Evolutionary conservation across 2,797 vertebrate species (phyloP).

Genomic region (Antrozous pallidus): DNA sequence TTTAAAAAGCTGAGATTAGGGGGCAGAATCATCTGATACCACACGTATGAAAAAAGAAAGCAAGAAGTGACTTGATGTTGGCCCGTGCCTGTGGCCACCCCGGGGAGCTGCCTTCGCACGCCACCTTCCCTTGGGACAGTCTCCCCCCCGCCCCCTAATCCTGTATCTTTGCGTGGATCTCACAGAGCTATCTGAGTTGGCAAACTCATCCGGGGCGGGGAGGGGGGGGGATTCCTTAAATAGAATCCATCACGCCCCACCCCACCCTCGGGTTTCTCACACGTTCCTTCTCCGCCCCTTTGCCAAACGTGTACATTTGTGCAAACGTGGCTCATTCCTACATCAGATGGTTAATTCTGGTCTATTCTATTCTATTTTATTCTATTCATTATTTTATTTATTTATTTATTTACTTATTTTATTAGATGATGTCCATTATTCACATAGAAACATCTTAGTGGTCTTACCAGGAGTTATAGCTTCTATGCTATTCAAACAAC

Average conservation of each 20-base stretch:
- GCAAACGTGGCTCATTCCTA: neutral
- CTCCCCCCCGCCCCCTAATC: slow-evolving; percentile 15
- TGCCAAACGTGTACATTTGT: neutral
- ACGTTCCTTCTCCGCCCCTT: neutral
- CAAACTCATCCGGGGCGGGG: neutral
- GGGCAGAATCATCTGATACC: slow-evolving; percentile 44
- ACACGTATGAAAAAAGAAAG: slow-evolving; percentile 19
- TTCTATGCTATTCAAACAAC: neutral
- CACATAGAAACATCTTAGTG: neutral
- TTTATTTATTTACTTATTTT: too few species aligned
- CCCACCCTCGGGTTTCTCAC: neutral
- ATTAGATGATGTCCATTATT: neutral
- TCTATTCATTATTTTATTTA: too few species aligned
- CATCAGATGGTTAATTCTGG: neutral
- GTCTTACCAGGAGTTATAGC: neutral
- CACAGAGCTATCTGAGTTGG: slow-evolving; percentile 23
- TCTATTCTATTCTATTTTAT: too few species aligned
- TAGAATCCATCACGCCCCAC: neutral
- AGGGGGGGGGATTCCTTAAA: slow-evolving; percentile 41
- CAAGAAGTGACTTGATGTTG: slow-evolving; percentile 68
- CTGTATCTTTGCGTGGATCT: slow-evolving; percentile 53
- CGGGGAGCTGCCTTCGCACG: slow-evolving; percentile 49
- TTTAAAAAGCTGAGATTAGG: slow-evolving; percentile 37
- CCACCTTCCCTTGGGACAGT: slow-evolving; percentile 46
- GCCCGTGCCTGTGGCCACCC: slow-evolving; percentile 52